Evolutionary conservation across 1,140 invertebrate genomes (phyloP).

Genomic region (Drosophila sulfurigaster): DNA sequence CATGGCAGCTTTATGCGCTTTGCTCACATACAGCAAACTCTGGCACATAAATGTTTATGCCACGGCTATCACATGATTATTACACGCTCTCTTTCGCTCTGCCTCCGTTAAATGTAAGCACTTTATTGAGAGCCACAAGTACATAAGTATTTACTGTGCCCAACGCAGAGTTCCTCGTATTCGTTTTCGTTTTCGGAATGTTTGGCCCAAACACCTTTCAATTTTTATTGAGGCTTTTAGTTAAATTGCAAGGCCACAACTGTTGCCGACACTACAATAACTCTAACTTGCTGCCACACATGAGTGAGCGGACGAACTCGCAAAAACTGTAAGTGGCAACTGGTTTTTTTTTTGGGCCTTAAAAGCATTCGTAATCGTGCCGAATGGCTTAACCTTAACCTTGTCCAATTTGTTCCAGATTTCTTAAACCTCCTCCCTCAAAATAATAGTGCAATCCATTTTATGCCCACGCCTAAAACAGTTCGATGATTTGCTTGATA

Average conservation of each 20-base stretch:
- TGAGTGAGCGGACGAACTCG: conserved; percentile 19
- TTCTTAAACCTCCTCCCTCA: neutral
- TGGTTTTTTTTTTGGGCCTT: conserved; percentile 16
- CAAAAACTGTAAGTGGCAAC: conserved; percentile 1
- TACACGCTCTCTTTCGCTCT: conserved; percentile 16
- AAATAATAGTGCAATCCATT: neutral
- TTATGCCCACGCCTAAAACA: neutral
- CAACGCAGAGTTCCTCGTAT: neutral
- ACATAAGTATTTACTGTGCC: conserved; percentile 20
- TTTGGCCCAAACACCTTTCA: conserved; percentile 64
- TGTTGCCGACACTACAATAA: conserved; percentile 68
- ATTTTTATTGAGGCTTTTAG: conserved; percentile 75
- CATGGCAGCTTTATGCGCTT: conserved; percentile 48
- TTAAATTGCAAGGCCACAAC: conserved; percentile 76
- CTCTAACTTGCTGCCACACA: conserved; percentile 58
- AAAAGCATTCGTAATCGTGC: conserved; percentile 55
- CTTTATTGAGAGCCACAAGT: conserved; percentile 46
- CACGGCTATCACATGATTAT: conserved; percentile 58
- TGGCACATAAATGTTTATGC: conserved; percentile 70
- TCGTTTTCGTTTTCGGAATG: neutral
- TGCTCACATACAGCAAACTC: conserved; percentile 21
- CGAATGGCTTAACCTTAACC: conserved; percentile 54
- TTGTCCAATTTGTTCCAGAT: conserved; percentile 68
- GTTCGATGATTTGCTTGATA: neutral
- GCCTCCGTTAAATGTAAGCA: conserved; percentile 44